Evolutionary conservation across 2,797 vertebrate genomes (phyloP).

Genomic region (Natrix natrix): DNA sequence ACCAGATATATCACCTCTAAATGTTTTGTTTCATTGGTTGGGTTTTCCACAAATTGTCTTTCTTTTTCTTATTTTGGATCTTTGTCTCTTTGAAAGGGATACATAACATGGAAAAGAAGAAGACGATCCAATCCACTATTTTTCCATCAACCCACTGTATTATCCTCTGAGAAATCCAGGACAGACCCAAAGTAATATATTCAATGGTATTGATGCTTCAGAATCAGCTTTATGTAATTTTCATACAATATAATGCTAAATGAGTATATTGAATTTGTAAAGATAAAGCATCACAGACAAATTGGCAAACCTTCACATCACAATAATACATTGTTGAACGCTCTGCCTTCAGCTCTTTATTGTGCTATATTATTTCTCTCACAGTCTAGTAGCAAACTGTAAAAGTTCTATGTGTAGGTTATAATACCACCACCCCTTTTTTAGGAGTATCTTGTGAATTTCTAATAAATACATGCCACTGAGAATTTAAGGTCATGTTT

Average conservation of each 20-base stretch:
- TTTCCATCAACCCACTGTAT: neutral
- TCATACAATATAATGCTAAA: neutral
- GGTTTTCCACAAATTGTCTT: neutral
- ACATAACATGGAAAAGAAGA: neutral
- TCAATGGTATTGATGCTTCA: neutral
- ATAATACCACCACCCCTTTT: too few relatives aligned
- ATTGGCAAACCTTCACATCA: neutral
- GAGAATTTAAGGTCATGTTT: neutral
- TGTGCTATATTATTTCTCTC: slow-evolving; percentile 11
- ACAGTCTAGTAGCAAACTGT: neutral
- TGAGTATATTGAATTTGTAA: neutral
- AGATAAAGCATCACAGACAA: neutral
- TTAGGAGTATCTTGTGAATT: neutral
- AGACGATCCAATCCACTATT: neutral
- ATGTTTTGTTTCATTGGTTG: neutral
- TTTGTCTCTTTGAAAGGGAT: neutral
- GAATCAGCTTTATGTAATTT: neutral
- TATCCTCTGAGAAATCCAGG: neutral
- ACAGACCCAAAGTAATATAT: neutral
- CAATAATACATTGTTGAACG: neutral
- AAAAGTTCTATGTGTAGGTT: neutral
- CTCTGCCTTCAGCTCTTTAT: neutral
- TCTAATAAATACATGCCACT: neutral
- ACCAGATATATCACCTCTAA: neutral
- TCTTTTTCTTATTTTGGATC: neutral